Evolutionary conservation across 2,888 invertebrate species (phyloP).

Genomic region (Melieria picta): DNA sequence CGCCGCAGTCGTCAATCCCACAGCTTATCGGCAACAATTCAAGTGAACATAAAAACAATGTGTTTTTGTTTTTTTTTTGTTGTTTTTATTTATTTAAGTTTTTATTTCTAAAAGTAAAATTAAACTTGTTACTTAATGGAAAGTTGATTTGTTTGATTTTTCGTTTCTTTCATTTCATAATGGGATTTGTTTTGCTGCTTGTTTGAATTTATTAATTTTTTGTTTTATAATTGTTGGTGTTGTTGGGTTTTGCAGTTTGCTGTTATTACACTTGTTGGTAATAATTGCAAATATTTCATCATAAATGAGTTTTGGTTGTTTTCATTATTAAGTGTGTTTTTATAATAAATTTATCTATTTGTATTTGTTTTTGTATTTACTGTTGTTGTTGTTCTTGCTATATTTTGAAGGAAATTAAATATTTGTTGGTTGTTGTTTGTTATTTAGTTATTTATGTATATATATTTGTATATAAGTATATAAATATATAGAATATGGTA

Average conservation of each 20-base stretch:
- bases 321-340: constrained; percentile 25
- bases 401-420: background rate
- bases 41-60: background rate
- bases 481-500: background rate
- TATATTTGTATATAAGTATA: constrained; percentile 4
- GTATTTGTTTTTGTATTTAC: constrained; percentile 20
- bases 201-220: background rate
- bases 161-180: constrained; percentile 1
- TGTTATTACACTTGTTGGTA: too few relatives aligned
- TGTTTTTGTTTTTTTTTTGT: constrained; percentile 21
- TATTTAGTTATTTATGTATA: background rate
- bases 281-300: too few relatives aligned
- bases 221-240: background rate
- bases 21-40: background rate
- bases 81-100: constrained; percentile 40
- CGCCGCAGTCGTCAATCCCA: background rate
- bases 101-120: constrained; percentile 45
- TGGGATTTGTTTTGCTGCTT: background rate
- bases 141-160: constrained; percentile 18
- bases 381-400: background rate
- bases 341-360: constrained; percentile 1
- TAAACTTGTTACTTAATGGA: constrained; percentile 32
- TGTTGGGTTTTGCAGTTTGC: too few relatives aligned
- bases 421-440: background rate
- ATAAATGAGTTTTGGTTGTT: background rate